Evolutionary conservation across 2,888 invertebrate genomes (phyloP), one percentile per base, ranked within the genome.

Genomic region (Labia minor): DNA sequence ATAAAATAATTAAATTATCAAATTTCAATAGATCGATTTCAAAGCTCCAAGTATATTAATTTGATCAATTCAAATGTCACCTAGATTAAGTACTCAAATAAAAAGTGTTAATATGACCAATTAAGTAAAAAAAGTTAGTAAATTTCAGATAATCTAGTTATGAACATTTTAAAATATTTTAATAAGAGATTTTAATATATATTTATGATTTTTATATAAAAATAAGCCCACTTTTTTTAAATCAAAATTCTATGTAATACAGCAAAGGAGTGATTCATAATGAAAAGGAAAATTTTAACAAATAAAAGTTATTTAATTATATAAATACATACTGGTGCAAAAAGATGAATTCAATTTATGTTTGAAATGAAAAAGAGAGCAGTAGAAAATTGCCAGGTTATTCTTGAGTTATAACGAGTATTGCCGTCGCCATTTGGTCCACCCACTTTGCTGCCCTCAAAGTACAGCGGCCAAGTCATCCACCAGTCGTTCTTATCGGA

Each of bases 391-490:
- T 49, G 3, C 2, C 49, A 16, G 49, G 49, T 49, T 49, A 49
- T 49, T 49, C 8, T 49, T 14, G 49, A 16, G 49, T 14, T 11
- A 14, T 49, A 2, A 2, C 14, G 49, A 4, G 49, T 49, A 14
- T 49, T 49, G 49, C 49, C 16, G 49, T 49, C 49, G 49, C 49
- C 49, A 49, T 49, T 49, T 49, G 49, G 49, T 49, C 49, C 49
- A 49, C 49, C 49, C 49, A 49, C 49, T 49, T 49, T 49, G 49
- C 49, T 49, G 49, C 49, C 49, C 49, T 26, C 49, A 16, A 49
- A 49, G 4, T 49, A 2, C 4, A 49, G 4, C 49, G 49, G 49
- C 49, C n/a, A 33, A 33, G 33, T 11, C 49, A 10, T n/a, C 49
- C 16, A 3, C 3, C 49, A 49, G 11, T 11, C 11, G n/a, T 14